Percentiles rank a stretch among this genome's conserved stretches.
phyloP scores from a whole-genome alignment of 2,888 invertebrate genomes.

The Oasisia sp. region DNA sequence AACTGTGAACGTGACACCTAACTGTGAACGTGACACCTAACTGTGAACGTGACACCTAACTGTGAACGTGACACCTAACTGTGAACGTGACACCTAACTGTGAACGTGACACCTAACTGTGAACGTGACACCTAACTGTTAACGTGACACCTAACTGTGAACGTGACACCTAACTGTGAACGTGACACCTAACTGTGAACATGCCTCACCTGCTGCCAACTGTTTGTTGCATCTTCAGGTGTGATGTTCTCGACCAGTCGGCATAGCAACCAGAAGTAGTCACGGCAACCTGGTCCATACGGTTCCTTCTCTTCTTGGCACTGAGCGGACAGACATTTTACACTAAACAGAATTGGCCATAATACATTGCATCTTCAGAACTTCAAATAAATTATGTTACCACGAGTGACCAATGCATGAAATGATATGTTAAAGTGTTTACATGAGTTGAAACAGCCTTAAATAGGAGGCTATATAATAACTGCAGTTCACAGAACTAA shows the following conservation, averaged over 20 bases:
- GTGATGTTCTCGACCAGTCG: constrained; percentile 81
- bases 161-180: not conserved
- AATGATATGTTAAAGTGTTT: not conserved
- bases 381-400: not conserved
- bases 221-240: constrained; percentile 68
- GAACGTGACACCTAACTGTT: too few relatives aligned
- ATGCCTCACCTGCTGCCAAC: constrained; percentile 63
- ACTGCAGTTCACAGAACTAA: not conserved
- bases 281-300: constrained; percentile 91
- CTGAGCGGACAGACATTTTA: not conserved
- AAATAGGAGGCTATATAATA: not conserved
- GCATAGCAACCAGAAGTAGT: constrained; percentile 93
- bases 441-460: not conserved
- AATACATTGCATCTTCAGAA: too few relatives aligned
- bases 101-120: too few relatives aligned
- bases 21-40: too few relatives aligned
- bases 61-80: too few relatives aligned
- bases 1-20: too few relatives aligned
- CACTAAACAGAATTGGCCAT: not conserved
- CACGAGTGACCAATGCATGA: not conserved
- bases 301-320: constrained; percentile 75
- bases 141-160: not conserved
- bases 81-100: too few relatives aligned
- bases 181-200: not conserved
- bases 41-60: too few relatives aligned